Evolutionary conservation across 2,113 vertebrate species (phyloP), one percentile per base, ranked within the genome.

Genomic region (Varanus salvator): DNA sequence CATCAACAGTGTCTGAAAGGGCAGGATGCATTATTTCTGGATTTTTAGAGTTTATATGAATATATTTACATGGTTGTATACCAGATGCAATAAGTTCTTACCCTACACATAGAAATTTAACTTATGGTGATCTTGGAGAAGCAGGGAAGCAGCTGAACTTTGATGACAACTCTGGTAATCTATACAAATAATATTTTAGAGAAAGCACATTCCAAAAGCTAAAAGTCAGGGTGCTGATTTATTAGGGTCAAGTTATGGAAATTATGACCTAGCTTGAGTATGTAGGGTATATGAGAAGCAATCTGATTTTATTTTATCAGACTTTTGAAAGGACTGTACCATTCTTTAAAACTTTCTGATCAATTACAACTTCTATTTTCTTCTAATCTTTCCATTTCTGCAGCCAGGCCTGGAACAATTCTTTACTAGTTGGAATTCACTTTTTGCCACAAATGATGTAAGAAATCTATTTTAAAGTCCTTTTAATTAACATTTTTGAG

Each of bases 401-500:
- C 21, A 89, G 25, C 6, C 80, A 38, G 76, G 50, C 23, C 89
- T 69, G 1, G 75, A 31, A 72, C 91, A 71, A 38, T 66, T 77
- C 66, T 57, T 34, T 29, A 83, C 6, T 48, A 87, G 88, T 17
- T 8, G 77, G 50, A 84, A 85, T 38, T 3, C 29, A 34, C n/a
- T 3, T 85, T 90, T 89, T 29, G 38, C 34, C 74, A 27, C 57
- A 75, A 68, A 81, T 44, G 89, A 88, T 0, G 7, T 23, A 84
- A 71, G 84, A 94, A 91, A 89, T 0, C 3, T 66, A 82, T 76
- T 85, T 25, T 0, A 50, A 89, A 87, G 7, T 72, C 92, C 1
- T 44, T 76, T 83, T 85, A 90, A 90, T 27, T 83, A 89, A 66
- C 5, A 77, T 87, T 90, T 90, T 29, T 34, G 31, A 88, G 84